These are phyloP conservation scores for Lamprotornis superbus DNA, from an alignment of 2,113 vertebrate genomes.

Conservation along the genomic window DNA sequence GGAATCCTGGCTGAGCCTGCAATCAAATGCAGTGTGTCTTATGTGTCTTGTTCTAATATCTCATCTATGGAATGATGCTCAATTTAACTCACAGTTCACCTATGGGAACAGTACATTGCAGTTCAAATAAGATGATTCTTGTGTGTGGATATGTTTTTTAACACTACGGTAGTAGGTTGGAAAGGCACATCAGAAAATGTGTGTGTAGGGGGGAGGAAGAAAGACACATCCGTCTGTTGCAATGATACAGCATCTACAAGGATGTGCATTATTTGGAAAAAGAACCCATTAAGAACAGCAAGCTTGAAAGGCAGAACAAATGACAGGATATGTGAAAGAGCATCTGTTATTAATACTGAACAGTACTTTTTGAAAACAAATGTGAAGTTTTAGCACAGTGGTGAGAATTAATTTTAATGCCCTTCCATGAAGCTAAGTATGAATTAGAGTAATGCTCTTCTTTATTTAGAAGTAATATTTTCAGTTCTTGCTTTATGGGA, in stretches of 20 bases:
- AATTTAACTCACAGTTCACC: background rate
- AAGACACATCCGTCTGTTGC: background rate
- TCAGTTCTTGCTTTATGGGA: slow-evolving; percentile 2
- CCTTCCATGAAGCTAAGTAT: background rate
- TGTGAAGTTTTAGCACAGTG: background rate
- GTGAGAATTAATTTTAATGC: slow-evolving; percentile 44
- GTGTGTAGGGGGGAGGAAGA: background rate
- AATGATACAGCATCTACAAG: background rate
- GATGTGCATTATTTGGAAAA: background rate
- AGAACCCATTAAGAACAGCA: slow-evolving; percentile 15
- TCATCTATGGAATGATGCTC: background rate
- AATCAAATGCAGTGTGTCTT: background rate
- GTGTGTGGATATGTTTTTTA: background rate
- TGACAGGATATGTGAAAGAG: slow-evolving; percentile 35
- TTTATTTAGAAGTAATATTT: slow-evolving; percentile 41
- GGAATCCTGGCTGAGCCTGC: background rate
- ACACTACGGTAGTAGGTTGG: background rate
- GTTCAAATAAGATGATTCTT: background rate
- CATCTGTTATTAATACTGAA: slow-evolving; percentile 46
- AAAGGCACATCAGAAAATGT: background rate
- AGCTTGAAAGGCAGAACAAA: slow-evolving; percentile 42
- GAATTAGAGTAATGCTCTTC: background rate
- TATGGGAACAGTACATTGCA: background rate
- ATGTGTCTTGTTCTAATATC: background rate
- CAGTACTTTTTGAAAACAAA: slow-evolving; percentile 19